Percentiles rank a stretch among this genome's conserved stretches.
These are phyloP conservation scores for Scaptomyza cyrtandrae DNA, from an alignment of 2,888 invertebrate species.

Conservation along the genomic window DNA sequence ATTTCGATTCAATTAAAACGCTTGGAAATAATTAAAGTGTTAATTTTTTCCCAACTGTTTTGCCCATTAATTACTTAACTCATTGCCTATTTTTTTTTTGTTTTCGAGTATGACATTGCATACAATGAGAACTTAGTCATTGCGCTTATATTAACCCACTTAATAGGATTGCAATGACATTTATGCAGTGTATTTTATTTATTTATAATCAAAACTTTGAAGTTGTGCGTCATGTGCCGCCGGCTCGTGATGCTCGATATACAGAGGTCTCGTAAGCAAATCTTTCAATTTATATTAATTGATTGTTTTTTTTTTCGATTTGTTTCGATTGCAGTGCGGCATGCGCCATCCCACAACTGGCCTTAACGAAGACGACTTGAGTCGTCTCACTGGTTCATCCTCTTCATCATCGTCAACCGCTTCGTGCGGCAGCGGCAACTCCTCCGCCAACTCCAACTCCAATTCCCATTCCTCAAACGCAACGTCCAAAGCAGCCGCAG, in stretches of 20 bases:
- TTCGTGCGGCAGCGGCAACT: slow-evolving; percentile 61
- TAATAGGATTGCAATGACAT: slow-evolving; percentile 46
- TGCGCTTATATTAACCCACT: slow-evolving; percentile 42
- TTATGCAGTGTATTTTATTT: slow-evolving; percentile 16
- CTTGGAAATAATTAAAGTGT: not conserved
- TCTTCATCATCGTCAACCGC: slow-evolving; percentile 80
- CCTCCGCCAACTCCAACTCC: slow-evolving; percentile 45
- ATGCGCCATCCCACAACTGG: slow-evolving; percentile 85
- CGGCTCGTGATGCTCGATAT: slow-evolving; percentile 35
- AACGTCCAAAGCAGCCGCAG: slow-evolving; percentile 49
- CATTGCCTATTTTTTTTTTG: not conserved
- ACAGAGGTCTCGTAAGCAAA: slow-evolving; percentile 33
- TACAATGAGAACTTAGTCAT: slow-evolving; percentile 49
- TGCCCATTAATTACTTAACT: not conserved
- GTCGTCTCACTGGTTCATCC: slow-evolving; percentile 85
- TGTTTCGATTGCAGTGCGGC: slow-evolving; percentile 83
- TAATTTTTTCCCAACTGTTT: not conserved
- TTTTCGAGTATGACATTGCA: slow-evolving; percentile 16
- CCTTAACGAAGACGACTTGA: slow-evolving; percentile 85
- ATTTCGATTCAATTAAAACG: slow-evolving; percentile 4
- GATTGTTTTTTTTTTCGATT: not conserved
- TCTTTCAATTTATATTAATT: slow-evolving; percentile 15
- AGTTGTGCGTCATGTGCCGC: not conserved
- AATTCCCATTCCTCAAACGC: slow-evolving; percentile 49
- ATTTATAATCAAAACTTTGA: no score